These are phyloP conservation scores for Cosmia trapezina DNA, from an alignment of 2,888 invertebrate species.

Conservation along the genomic window DNA sequence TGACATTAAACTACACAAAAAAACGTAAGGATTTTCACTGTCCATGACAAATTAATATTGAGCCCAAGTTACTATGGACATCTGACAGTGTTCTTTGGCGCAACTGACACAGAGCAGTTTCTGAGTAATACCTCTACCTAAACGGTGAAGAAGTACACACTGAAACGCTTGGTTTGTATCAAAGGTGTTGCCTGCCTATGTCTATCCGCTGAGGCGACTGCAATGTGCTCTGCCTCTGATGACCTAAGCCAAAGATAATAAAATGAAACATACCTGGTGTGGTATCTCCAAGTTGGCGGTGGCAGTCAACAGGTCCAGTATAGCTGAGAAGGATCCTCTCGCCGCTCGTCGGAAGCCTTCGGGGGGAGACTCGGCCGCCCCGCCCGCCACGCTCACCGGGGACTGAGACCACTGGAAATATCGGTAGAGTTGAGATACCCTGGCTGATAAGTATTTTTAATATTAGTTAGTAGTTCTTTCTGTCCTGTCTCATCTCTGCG, in stretches of 20 bases:
- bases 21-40: too few species aligned
- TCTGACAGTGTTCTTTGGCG: too few species aligned
- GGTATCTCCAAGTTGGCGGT: conserved; percentile 92
- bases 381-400: conserved; percentile 94
- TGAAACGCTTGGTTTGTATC: too few species aligned
- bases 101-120: too few species aligned
- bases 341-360: conserved; percentile 95
- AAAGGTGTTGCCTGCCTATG: too few species aligned
- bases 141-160: too few species aligned
- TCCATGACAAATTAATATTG: too few species aligned
- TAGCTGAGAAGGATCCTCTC: conserved; percentile 95
- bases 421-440: background rate
- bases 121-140: too few species aligned
- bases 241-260: background rate
- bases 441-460: background rate
- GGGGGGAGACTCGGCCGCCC: conserved; percentile 93
- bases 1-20: too few species aligned
- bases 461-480: background rate
- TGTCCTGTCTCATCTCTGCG: background rate
- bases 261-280: conserved; percentile 88
- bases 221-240: too few species aligned
- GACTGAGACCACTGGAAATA: conserved; percentile 92
- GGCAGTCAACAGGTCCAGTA: conserved; percentile 95
- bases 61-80: too few species aligned
- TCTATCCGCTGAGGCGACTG: too few species aligned